Percentiles rank a stretch among this genome's conserved stretches.
Evolutionary conservation across 2,113 vertebrate species (phyloP).

Genomic region (Accipiter cooperii): DNA sequence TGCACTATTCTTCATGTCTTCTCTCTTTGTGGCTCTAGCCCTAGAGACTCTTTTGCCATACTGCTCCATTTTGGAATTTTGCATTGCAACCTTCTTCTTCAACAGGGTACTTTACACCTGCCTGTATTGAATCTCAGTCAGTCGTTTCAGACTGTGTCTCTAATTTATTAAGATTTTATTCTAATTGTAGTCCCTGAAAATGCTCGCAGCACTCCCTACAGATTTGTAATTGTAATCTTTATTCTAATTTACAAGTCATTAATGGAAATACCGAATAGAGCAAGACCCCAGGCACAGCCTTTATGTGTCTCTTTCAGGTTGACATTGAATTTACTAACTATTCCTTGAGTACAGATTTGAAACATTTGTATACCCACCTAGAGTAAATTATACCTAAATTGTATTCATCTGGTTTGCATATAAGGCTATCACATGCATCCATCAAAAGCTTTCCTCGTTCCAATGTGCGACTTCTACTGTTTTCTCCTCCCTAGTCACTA

Average conservation of each 20-base stretch:
- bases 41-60: background rate
- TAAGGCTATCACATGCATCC: background rate
- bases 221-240: conserved; percentile 53
- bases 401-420: conserved; percentile 22
- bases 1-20: background rate
- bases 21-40: background rate
- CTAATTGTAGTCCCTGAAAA: conserved; percentile 22
- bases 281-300: conserved; percentile 6
- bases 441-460: conserved; percentile 38
- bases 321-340: background rate
- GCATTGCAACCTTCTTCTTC: background rate
- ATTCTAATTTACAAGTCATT: conserved; percentile 42
- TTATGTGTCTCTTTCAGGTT: background rate
- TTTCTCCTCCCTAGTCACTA: background rate
- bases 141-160: background rate
- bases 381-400: background rate
- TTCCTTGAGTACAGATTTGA: background rate
- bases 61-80: background rate
- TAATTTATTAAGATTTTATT: conserved; percentile 52
- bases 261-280: background rate
- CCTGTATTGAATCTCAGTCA: background rate
- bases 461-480: background rate
- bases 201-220: background rate
- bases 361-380: conserved; percentile 2
- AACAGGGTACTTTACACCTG: background rate